These are phyloP conservation scores for Platynereis dumerilii DNA, from an alignment of 2,888 invertebrate genomes.

Conservation along the genomic window DNA sequence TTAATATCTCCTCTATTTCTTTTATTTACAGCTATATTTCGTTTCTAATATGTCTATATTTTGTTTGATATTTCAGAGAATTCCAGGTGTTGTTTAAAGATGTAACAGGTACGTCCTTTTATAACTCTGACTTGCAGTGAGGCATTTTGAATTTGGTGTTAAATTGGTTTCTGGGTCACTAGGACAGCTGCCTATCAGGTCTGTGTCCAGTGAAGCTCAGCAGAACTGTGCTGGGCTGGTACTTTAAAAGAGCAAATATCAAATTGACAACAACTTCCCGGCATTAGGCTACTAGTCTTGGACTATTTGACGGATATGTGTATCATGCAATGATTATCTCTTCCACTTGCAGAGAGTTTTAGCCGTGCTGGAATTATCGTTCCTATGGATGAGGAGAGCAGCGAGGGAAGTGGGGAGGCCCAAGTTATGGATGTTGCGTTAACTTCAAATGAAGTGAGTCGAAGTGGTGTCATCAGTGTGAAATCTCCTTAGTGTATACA, in stretches of 20 bases:
- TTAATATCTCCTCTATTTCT: too few relatives aligned
- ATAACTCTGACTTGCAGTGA: background rate
- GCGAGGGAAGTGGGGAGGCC: constrained; percentile 9
- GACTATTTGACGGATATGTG: background rate
- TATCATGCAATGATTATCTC: background rate
- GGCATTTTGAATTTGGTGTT: too few relatives aligned
- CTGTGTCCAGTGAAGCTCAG: too few relatives aligned
- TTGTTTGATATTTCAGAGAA: constrained; percentile 42
- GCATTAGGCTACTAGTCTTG: background rate
- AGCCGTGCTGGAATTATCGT: constrained; percentile 10
- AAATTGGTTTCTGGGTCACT: too few relatives aligned
- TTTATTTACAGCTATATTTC: background rate
- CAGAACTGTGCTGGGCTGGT: too few relatives aligned
- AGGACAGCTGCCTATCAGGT: too few relatives aligned
- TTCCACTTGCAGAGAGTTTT: constrained; percentile 15
- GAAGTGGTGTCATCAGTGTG: background rate
- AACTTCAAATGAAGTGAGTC: constrained; percentile 24
- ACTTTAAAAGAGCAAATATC: too few relatives aligned
- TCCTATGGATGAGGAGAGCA: background rate
- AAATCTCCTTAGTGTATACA: background rate
- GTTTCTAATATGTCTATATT: background rate
- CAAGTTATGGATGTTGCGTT: constrained; percentile 29
- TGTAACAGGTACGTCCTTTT: constrained; percentile 37
- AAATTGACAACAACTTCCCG: too few relatives aligned
- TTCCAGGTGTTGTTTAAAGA: constrained; percentile 46